Evolutionary conservation across 2,113 vertebrate species (phyloP).

Genomic region (Oxygymnocypris stewartii): DNA sequence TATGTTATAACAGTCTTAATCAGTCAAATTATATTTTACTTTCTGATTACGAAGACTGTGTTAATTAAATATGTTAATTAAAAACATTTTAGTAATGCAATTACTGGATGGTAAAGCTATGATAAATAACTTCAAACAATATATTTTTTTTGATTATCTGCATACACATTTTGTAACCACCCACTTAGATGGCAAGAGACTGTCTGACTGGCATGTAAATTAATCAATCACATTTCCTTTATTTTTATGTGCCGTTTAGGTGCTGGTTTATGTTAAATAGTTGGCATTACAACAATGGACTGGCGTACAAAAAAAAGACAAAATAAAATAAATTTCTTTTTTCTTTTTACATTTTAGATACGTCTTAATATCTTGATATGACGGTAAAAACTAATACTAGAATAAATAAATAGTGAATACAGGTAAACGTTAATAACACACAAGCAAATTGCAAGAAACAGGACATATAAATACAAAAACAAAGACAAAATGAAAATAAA

Average conservation of each 20-base stretch:
- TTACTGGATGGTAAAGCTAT: not conserved
- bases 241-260: too few relatives aligned
- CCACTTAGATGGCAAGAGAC: not conserved
- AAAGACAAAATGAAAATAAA: too few relatives aligned
- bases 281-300: not conserved
- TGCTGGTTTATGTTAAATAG: too few relatives aligned
- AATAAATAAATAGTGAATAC: too few relatives aligned
- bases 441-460: too few relatives aligned
- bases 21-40: constrained; percentile 25
- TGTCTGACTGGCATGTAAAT: not conserved
- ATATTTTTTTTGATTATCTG: not conserved
- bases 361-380: too few relatives aligned
- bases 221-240: not conserved
- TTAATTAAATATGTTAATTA: not conserved
- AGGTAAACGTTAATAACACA: too few relatives aligned
- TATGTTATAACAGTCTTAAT: constrained; percentile 37
- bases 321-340: too few relatives aligned
- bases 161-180: not conserved
- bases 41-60: not conserved
- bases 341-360: too few relatives aligned
- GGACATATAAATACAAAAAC: too few relatives aligned
- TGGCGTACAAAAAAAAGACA: too few relatives aligned
- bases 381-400: too few relatives aligned
- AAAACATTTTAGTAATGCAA: not conserved
- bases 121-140: not conserved